Evolutionary conservation across 2,113 vertebrate genomes (phyloP), one percentile per base, ranked within the genome.

Genomic region (Scopus umbretta): DNA sequence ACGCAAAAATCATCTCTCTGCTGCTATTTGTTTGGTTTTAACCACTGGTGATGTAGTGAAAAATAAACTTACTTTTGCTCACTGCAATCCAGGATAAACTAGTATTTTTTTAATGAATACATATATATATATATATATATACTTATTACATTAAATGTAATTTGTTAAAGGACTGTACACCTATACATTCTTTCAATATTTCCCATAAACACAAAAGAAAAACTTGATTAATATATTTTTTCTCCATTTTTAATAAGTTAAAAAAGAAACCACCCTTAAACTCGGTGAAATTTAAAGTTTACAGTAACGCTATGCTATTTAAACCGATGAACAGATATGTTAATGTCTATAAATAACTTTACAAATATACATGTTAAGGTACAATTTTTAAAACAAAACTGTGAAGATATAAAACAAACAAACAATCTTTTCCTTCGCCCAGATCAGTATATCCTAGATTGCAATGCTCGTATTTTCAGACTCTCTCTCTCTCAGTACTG

Each of bases 301-400:
- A 98, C 98, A 99, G 98, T 98, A 99, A 98, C 56, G 26, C 98
- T 97, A 98, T 73, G 62, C 98, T 97, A 97, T 98, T 98, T 98
- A 96, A 94, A 98, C 97, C 97, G 74, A 98, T 97, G 97, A 98
- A 98, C 98, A 97, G 97, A 98, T 98, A 98, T 98, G 98, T 98
- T 99, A 98, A 98, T 96, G 98, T 98, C 98, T 99, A 99, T 99
- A 99, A 99, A 99, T 99, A 99, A 98, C 98, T 99, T 99, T 99
- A 99, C 99, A 99, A 99, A 99, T 99, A 99, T 99, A 99, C 99
- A 99, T 62, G 98, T 98, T 99, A 98, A 98, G 98, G 98, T 98
- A 99, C 98, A 98, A 98, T 97, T 99, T 98, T 98, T 98, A 97
- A 98, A 98, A 98, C 97, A 97, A 97, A 98, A 97, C 98, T 98